Conservation (phyloP, 2,888 invertebrate genomes). For the Druceiella hillmani region DNA sequence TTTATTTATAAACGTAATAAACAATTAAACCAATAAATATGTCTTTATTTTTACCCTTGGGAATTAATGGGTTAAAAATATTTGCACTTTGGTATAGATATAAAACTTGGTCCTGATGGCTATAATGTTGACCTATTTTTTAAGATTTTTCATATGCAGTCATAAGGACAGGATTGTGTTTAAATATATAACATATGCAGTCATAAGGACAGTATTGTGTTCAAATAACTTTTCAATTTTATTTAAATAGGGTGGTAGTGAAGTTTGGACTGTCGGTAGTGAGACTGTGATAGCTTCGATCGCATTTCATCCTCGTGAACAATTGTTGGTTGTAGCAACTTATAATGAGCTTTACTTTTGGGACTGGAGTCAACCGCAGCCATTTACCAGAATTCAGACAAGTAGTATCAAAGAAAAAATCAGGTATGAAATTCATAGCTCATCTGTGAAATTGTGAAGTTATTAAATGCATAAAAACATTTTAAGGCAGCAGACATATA, state of each 20-base stretch:
- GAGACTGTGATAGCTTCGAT: slow-evolving; percentile 78
- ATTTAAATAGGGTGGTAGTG: slow-evolving; percentile 70
- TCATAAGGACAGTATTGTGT: slow-evolving; percentile 63
- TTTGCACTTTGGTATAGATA: no score
- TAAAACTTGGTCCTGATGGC: no score
- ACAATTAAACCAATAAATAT: no score
- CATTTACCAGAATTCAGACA: slow-evolving; percentile 71
- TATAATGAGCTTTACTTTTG: slow-evolving; percentile 82
- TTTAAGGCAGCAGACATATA: no score
- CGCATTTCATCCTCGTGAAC: slow-evolving; percentile 80
- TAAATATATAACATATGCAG: background rate
- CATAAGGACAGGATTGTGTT: no score
- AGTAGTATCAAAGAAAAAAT: slow-evolving; percentile 75
- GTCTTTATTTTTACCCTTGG: no score
- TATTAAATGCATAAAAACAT: background rate
- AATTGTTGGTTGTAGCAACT: slow-evolving; percentile 79
- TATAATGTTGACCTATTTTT: slow-evolving; percentile 4
- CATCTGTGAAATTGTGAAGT: slow-evolving; percentile 3
- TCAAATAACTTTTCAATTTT: slow-evolving; percentile 21
- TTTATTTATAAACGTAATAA: no score
- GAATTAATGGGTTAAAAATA: no score
- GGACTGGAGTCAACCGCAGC: slow-evolving; percentile 79
- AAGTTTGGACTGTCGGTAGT: slow-evolving; percentile 71
- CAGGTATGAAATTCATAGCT: slow-evolving; percentile 45
- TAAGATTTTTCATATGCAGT: background rate